These are phyloP conservation scores for Serripes groenlandicus DNA, from an alignment of 2,888 invertebrate species.

Conservation along the genomic window DNA sequence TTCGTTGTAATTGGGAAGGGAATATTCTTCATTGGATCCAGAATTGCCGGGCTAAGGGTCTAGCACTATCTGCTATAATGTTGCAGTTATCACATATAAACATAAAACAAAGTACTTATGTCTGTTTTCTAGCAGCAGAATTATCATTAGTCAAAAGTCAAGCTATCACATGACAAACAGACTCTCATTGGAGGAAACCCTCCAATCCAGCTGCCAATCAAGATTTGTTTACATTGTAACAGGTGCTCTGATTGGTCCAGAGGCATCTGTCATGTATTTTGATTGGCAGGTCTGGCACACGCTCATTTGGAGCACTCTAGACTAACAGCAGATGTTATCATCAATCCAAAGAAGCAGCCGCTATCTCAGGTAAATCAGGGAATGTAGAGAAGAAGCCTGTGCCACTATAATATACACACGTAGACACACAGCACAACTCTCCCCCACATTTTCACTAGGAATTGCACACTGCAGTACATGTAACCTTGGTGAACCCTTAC, in stretches of 20 bases:
- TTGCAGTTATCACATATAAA: conserved; percentile 32
- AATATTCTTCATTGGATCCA: too few relatives aligned
- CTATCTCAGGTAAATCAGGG: conserved; percentile 37
- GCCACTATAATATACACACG: conserved; percentile 11
- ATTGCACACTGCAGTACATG: not conserved
- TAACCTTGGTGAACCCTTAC: too few relatives aligned
- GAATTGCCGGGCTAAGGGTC: too few relatives aligned
- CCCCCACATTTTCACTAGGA: conserved; percentile 11
- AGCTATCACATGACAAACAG: not conserved
- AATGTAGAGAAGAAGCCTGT: conserved; percentile 12
- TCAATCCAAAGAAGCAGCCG: not conserved
- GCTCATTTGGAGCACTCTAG: conserved; percentile 40
- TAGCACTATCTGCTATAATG: conserved; percentile 22
- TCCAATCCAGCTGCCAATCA: conserved; percentile 24
- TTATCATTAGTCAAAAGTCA: not conserved
- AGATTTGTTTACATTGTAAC: conserved; percentile 39
- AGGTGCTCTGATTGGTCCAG: conserved; percentile 42
- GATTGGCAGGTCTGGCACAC: conserved; percentile 57
- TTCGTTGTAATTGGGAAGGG: too few relatives aligned
- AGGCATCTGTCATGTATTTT: conserved; percentile 48
- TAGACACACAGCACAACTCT: too few relatives aligned
- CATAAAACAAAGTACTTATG: conserved; percentile 10
- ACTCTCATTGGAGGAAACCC: not conserved
- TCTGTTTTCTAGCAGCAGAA: not conserved
- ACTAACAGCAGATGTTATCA: conserved; percentile 54